These are phyloP conservation scores for Drosophila merina DNA, from an alignment of 2,888 invertebrate genomes.

Conservation along the genomic window DNA sequence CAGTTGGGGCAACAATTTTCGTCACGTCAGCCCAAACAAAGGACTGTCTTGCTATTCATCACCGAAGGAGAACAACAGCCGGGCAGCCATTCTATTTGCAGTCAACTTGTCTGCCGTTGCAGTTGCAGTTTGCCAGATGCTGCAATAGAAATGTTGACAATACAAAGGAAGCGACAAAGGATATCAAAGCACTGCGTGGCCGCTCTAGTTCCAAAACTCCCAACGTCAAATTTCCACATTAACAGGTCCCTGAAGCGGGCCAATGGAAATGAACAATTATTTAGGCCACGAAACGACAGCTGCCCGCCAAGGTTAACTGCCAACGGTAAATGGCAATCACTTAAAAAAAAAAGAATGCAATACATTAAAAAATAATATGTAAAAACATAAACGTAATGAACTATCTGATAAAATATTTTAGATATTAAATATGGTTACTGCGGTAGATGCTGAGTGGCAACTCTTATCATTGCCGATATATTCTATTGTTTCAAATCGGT, in stretches of 20 bases:
- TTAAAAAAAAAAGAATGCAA: background rate
- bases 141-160: constrained; percentile 37
- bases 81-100: constrained; percentile 41
- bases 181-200: constrained; percentile 11
- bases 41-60: constrained; percentile 32
- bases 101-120: constrained; percentile 47
- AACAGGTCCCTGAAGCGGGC: constrained; percentile 20
- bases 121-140: constrained; percentile 7
- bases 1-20: constrained; percentile 43
- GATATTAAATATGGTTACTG: too few species aligned
- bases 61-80: constrained; percentile 3
- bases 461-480: too few species aligned
- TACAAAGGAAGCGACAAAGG: constrained; percentile 40
- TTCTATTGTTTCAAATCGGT: too few species aligned
- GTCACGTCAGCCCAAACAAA: constrained; percentile 44
- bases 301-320: constrained; percentile 28
- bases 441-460: too few species aligned
- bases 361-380: too few species aligned
- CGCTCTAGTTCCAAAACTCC: constrained; percentile 4
- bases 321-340: background rate
- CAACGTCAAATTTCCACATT: background rate
- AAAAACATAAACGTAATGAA: too few species aligned
- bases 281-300: constrained; percentile 35
- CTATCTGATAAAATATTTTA: too few species aligned
- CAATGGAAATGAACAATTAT: constrained; percentile 36